phyloP scores from a whole-genome alignment of 2,113 vertebrate genomes.

The Lanius collurio region DNA sequence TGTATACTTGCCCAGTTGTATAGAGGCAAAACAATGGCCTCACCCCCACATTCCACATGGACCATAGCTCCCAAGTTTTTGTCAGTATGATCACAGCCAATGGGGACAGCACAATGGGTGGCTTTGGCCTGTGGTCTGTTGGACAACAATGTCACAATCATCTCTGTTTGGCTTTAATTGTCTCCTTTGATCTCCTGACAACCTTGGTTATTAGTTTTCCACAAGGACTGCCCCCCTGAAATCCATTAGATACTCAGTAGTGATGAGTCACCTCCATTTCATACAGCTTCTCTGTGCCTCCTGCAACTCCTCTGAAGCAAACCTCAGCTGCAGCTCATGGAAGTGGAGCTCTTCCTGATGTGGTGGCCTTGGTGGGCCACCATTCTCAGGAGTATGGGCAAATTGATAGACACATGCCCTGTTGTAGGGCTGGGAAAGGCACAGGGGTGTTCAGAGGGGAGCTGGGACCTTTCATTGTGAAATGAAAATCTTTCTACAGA shows the following conservation, averaged over 20 bases:
- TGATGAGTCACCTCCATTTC: background rate
- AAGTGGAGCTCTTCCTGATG: background rate
- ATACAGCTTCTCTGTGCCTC: background rate
- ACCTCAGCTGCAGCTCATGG: background rate
- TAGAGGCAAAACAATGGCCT: background rate
- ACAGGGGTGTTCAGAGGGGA: background rate
- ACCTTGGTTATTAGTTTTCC: background rate
- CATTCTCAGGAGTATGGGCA: background rate
- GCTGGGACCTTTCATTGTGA: background rate
- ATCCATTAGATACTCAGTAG: background rate
- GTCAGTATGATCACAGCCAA: background rate
- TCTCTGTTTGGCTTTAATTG: background rate
- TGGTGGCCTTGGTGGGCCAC: background rate
- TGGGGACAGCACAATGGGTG: background rate
- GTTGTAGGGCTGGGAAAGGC: background rate
- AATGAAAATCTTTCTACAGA: background rate
- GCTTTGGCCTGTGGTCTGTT: background rate
- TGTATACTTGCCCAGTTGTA: accelerated
- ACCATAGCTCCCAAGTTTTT: background rate
- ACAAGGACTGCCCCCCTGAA: background rate
- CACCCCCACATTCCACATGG: accelerated
- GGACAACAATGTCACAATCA: background rate
- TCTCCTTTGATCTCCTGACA: slow-evolving; percentile 9
- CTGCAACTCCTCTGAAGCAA: background rate
- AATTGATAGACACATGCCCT: accelerated